Conservation (phyloP, 2,113 vertebrate species). For the Procavia capensis region DNA sequence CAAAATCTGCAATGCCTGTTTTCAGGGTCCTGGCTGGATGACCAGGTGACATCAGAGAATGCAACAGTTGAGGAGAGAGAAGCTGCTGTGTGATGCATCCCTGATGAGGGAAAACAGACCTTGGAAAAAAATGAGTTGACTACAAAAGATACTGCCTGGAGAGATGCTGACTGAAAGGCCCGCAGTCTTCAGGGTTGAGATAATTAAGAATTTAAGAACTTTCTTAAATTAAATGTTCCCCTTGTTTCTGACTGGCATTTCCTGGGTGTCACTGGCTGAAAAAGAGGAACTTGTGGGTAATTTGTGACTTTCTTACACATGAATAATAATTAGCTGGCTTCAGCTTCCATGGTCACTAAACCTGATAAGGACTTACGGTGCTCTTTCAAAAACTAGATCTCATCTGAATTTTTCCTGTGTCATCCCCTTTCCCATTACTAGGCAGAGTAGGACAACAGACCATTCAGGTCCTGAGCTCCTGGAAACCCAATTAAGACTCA, state of each 20-base stretch:
- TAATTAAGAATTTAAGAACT: constrained; percentile 60
- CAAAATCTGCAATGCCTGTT: not conserved
- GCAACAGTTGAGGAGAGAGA: not conserved
- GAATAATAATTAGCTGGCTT: not conserved
- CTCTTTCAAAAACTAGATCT: not conserved
- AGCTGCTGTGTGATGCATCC: not conserved
- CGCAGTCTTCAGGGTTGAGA: not conserved
- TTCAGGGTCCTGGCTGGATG: not conserved
- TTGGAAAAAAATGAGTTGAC: not conserved
- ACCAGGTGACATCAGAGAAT: not conserved
- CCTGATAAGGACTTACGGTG: not conserved
- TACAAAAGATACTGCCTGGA: not conserved
- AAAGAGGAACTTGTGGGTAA: not conserved
- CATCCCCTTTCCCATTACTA: not conserved
- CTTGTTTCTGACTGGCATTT: constrained; percentile 42
- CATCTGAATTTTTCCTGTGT: not conserved
- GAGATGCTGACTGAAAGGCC: constrained; percentile 61
- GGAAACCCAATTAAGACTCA: constrained; percentile 43
- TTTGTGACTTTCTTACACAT: not conserved
- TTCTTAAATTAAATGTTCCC: constrained; percentile 49
- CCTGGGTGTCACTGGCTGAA: constrained; percentile 16
- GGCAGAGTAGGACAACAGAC: not conserved
- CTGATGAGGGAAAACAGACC: not conserved
- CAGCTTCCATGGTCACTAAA: not conserved
- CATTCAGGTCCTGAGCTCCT: not conserved